Base-by-base conservation (phyloP, 2,797 vertebrate species). In the Sciurus carolinensis region DNA sequence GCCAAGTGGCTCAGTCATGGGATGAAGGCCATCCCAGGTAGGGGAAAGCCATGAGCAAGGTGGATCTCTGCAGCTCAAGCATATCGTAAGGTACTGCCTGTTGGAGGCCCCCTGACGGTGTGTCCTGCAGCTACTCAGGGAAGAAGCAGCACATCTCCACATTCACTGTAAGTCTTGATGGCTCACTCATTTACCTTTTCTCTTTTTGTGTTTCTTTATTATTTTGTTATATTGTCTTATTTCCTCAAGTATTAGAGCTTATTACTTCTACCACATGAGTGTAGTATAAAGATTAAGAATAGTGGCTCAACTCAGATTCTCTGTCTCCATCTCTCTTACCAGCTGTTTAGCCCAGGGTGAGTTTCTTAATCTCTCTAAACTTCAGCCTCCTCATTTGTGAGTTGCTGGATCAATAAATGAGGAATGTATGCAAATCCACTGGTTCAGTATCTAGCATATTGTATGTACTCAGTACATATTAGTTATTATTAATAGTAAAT, bases 321-420 rank as follows among this genome's bases (percentile, higher is more conserved):
- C 69, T 66, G 11, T 14, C 36, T 79, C 54, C 1, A 66, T 22
- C 7, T n/a, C 33, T 59, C 79, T 69, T 57, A 73, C 75, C 52
- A 67, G 75, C n/a, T 94, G 0, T 90, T 85, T 81, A 91, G 85
- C 42, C 67, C 62, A 47, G 72, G 20, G 39, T 77, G 28, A 24
- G 7, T 92, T 90, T 95, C 82, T 79, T 94, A 64, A 95, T 50
- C 47, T 91, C 36, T 44, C 28, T 62, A 79, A 79, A 89, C 75
- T 42, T 72, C 30, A 76, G n/a, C 22, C n/a, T 83, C 39, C 57
- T 47, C 26, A 17, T 90, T 33, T 85, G n/a, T 85, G 62, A 91
- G 30, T 91, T 75, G 36, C 42, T 73, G 44, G 57, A 42, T 93
- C 66, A 93, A 50, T 87, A 85, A 93, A 79, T 90, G 90, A 59